Base-by-base conservation (phyloP, 1,140 invertebrate species). In the Pogonus chalceus region DNA sequence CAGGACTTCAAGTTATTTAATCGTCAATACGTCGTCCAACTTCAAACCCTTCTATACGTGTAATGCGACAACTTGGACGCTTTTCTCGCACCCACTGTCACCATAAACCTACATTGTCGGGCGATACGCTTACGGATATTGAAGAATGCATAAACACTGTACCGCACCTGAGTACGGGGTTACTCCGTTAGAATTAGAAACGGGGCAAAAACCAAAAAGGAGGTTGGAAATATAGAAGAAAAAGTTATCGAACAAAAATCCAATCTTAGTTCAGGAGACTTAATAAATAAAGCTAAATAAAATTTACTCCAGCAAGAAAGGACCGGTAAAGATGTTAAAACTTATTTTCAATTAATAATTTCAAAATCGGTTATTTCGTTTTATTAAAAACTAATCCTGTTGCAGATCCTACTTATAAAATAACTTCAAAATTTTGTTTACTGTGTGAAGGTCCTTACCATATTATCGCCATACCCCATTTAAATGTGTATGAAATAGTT, bases 141-240 rank as follows among this genome's bases (percentile, higher is more conserved):
- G 61, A 66, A 55, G 47, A 54, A 3, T 53, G 64, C 1, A 65
- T 70, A 24, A 74, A 73, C 56, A 61, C 61, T 3, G 59, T 66
- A 3, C 55, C 58, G 9, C 69, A 73, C 55, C 43, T 55, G 14
- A 63, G 58, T 14, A 72, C 65, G 0, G 60, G 64, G 0, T 67
- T 51, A 46, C 60, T 61, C 0, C 71, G 72, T 0, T 63, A 51
- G 46, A 61, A 70, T 50, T 53, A 73, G 1, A 23, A 71, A 10
- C 67, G 58, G 56, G 69, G 70, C 10, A 43, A 43, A n/a, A 59
- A 26, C 49, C 35, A 51, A 4, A 31, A 31, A 14, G 7, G 26
- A 7, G 14, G 4, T 7, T 31, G 4, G 14, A 56, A 54, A 60
- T 46, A 54, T 53, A 24, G 26, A 31, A 7, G 7, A 7, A 31